Evolutionary conservation across 2,113 vertebrate species (phyloP), one percentile per base, ranked within the genome.

Genomic region (Platysteira castanea): DNA sequence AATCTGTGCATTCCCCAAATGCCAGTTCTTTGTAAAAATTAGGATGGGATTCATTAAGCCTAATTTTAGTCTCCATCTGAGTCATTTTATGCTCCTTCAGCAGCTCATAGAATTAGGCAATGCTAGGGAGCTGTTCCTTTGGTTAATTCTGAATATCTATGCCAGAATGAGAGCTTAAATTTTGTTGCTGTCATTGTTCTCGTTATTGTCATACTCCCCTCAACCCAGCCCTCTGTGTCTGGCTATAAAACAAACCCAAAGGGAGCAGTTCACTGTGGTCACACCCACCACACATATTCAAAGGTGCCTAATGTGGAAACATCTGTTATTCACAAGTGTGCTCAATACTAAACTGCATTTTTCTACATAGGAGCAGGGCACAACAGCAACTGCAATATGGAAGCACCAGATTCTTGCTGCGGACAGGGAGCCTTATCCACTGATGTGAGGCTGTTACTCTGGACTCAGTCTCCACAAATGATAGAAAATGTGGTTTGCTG

Each of bases 1-100:
- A 64, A 41, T 53, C 44, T 80, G 5, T 75, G 27, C 21, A 53
- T 73, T 90, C 35, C 13, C 24, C 23, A 83, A 76, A 61, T 7
- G 1, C 9, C 77, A 76, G 42, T 71, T 77, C 15, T 28, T 7
- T 65, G 49, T 80, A 60, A 95, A 91, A 91, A 73, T 47, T 37
- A 87, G 11, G 30, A 52, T 49, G 41, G 16, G 22, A 69, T 87
- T 65, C 21, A 81, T 56, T 46, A 91, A 81, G 64, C 13, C 64
- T 89, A 80, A 89, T 93, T 84, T 89, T 87, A 74, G 47, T 44
- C 59, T 74, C 77, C 17, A 26, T 78, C 33, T 93, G 31, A 74
- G 37, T 81, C 7, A 69, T 74, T 68, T 76, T 65, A 33, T 39
- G 11, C 50, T 89, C 26, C 7, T 77, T 91, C 73, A 33, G 33